Base-by-base conservation (phyloP, 2,113 vertebrate species). In the Anarhynchus alexandrinus region DNA sequence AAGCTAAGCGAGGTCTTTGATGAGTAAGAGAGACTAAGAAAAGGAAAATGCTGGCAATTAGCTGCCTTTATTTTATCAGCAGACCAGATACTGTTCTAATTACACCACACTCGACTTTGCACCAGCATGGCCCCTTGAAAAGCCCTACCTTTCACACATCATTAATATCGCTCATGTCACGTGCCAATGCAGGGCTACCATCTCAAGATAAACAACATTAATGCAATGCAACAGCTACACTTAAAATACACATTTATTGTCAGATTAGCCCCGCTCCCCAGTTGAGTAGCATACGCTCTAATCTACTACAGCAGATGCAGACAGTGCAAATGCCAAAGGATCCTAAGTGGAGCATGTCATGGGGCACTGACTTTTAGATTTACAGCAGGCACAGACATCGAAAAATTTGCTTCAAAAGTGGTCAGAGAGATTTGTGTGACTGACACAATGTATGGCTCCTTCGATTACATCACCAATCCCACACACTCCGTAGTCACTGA, bases 191-290 rank as follows among this genome's bases (percentile, higher is more conserved):
- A 49, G 19, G 9, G 73, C 73, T 22, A 74, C 70, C 73, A 25
- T 34, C 1, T 0, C 38, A n/a, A 78, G 66, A 91, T 55, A 96
- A 95, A 94, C 90, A 91, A 94, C 85, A n/a, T 43, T 87, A 93
- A 96, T 67, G 82, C 71, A 83, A 49, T 8, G 14, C 82, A 97
- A 47, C 95, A 96, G 94, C 72, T 43, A 80, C 89, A 88, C 71
- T 90, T 90, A 66, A 88, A 96, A 83, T 80, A 91, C 69, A 76
- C 78, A 78, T 66, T 92, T 82, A 86, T 52, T 91, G 84, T 94
- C 94, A 95, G 64, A 77, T 81, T 40, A 86, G 87, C 82, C 89
- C 79, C 2, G 3, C 73, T 92, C 29, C 58, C 73, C 0, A 1
- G 10, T 32, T 47, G 77, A 93, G 59, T 10, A 42, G 36, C 81